These are phyloP conservation scores for Leptopilina clavipes DNA, from an alignment of 1,140 invertebrate species.

Conservation along the genomic window DNA sequence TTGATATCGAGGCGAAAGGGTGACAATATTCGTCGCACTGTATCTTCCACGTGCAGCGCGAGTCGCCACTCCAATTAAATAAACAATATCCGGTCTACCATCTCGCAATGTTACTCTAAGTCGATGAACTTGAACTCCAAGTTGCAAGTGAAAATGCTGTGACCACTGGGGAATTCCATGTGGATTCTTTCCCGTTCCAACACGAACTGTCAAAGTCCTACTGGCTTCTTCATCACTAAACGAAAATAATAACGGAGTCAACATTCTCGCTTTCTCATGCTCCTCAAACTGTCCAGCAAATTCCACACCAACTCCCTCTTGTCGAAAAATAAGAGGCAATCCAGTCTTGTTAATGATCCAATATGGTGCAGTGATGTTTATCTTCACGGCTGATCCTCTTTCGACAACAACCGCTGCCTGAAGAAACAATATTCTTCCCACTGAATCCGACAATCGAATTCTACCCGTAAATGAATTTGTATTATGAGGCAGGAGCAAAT, in stretches of 20 bases:
- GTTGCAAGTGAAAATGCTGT: slow-evolving; percentile 86
- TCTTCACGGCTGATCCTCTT: slow-evolving; percentile 76
- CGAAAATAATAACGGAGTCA: slow-evolving; percentile 94
- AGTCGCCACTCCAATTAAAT: slow-evolving; percentile 91
- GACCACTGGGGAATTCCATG: slow-evolving; percentile 85
- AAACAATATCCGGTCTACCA: slow-evolving; percentile 81
- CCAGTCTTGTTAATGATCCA: slow-evolving; percentile 98
- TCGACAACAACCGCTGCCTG: slow-evolving; percentile 78
- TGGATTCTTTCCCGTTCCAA: slow-evolving; percentile 82
- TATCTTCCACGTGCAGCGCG: slow-evolving; percentile 90
- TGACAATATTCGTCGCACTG: slow-evolving; percentile 92
- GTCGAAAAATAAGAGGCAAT: slow-evolving; percentile 93
- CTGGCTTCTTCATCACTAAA: slow-evolving; percentile 91
- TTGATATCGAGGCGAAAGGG: slow-evolving; percentile 93
- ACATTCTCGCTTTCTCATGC: slow-evolving; percentile 94
- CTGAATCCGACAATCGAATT: slow-evolving; percentile 82
- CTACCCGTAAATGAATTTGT: slow-evolving; percentile 72
- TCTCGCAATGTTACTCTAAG: slow-evolving; percentile 80
- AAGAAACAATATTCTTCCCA: slow-evolving; percentile 84
- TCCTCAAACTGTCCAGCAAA: slow-evolving; percentile 96
- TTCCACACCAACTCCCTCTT: slow-evolving; percentile 87
- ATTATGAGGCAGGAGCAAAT: slow-evolving; percentile 70
- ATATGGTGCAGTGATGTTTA: slow-evolving; percentile 89
- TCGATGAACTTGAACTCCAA: slow-evolving; percentile 82
- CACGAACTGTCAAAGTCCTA: slow-evolving; percentile 76